phyloP scores from a whole-genome alignment of 2,797 vertebrate species.

The Helarctos malayanus region DNA sequence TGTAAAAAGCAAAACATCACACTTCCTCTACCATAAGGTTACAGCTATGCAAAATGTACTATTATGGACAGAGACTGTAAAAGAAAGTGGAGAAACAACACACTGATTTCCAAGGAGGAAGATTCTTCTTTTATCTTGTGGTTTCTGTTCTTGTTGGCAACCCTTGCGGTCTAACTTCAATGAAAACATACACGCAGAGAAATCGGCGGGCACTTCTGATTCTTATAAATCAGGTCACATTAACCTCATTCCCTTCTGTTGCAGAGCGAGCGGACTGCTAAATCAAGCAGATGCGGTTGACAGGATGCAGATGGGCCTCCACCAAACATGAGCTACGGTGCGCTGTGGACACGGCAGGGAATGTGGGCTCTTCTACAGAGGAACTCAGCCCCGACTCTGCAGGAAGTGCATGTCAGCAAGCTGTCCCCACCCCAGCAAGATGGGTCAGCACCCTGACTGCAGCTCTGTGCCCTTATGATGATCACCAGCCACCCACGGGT shows the following conservation, averaged over 20 bases:
- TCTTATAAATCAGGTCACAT: background rate
- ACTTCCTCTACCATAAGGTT: background rate
- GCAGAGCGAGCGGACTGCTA: background rate
- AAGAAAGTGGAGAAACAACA: background rate
- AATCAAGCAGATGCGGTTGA: background rate
- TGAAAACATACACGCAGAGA: background rate
- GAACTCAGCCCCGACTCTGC: background rate
- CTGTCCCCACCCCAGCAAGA: background rate
- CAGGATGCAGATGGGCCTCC: background rate
- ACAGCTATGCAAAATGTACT: background rate
- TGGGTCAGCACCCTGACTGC: background rate
- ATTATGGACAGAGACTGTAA: background rate
- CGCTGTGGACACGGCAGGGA: accelerated
- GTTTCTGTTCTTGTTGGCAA: background rate
- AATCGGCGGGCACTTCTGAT: background rate
- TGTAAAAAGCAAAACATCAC: background rate
- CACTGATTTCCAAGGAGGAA: background rate
- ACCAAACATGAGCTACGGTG: background rate
- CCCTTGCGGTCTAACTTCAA: background rate
- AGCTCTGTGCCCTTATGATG: background rate
- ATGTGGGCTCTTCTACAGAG: background rate
- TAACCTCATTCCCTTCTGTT: background rate
- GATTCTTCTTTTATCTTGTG: background rate
- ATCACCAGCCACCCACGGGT: background rate
- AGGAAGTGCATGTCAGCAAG: background rate